Percentiles rank a stretch among this genome's conserved stretches.
Conservation (phyloP, 1,140 invertebrate genomes). For the Heliothis subflexa region DNA sequence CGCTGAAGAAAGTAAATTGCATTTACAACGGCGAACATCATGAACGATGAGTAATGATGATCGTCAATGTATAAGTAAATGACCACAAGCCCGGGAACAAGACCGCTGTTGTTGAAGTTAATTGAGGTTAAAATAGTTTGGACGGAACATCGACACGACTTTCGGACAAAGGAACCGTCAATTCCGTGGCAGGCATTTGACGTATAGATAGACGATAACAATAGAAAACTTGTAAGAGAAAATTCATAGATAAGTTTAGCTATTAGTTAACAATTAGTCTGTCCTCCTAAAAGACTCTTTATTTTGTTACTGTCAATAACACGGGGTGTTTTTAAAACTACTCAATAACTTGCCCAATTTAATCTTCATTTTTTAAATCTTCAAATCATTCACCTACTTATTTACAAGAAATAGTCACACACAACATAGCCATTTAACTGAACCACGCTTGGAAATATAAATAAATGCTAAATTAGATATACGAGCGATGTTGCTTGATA, state of each 20-base stretch:
- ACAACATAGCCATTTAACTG: conserved; percentile 7
- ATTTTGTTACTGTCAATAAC: not conserved
- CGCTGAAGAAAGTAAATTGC: conserved; percentile 55
- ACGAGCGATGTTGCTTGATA: conserved; percentile 51
- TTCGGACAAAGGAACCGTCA: conserved; percentile 73
- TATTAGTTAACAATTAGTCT: conserved; percentile 38
- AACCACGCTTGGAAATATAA: conserved; percentile 9
- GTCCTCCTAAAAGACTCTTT: conserved; percentile 40
- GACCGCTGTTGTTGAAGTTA: conserved; percentile 68
- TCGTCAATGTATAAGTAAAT: conserved; percentile 71
- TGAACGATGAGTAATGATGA: conserved; percentile 70
- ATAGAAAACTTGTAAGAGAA: conserved; percentile 65
- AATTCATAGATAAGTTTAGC: conserved; percentile 54
- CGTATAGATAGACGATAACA: conserved; percentile 58
- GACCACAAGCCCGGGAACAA: conserved; percentile 72
- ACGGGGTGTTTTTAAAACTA: not conserved
- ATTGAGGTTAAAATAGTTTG: conserved; percentile 77
- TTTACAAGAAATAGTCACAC: not conserved
- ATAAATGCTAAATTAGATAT: conserved; percentile 40
- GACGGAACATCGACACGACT: conserved; percentile 69
- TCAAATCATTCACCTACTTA: not conserved
- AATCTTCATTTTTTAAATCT: not conserved
- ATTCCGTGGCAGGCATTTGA: conserved; percentile 57
- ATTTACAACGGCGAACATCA: conserved; percentile 49
- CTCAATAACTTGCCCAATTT: not conserved